These are phyloP conservation scores for Trinectes maculatus DNA, from an alignment of 2,113 vertebrate genomes.

Conservation along the genomic window DNA sequence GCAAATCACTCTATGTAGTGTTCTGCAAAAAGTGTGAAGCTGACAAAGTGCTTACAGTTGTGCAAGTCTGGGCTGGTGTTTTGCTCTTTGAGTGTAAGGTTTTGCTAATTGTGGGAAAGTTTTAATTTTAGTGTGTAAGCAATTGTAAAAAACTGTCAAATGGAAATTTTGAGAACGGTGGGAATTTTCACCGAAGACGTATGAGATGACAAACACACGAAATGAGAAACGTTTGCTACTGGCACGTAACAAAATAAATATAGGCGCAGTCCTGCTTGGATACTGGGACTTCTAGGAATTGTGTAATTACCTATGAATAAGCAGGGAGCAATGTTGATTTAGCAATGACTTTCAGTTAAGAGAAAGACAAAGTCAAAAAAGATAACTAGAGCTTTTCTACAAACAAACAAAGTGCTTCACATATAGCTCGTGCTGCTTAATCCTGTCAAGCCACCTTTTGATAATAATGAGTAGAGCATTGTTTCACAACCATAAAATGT, in stretches of 20 bases:
- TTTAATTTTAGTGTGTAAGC: too few relatives aligned
- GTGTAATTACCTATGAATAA: constrained; percentile 44
- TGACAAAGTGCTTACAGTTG: too few relatives aligned
- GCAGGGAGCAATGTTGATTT: constrained; percentile 52
- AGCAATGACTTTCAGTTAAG: constrained; percentile 49
- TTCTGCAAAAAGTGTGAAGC: too few relatives aligned
- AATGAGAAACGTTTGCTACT: neutral
- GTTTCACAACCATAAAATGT: constrained; percentile 44
- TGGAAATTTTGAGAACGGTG: too few relatives aligned
- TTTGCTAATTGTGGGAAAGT: too few relatives aligned
- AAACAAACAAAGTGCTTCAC: constrained; percentile 42
- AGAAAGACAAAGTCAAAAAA: constrained; percentile 57
- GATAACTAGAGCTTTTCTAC: constrained; percentile 45
- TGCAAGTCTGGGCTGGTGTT: too few relatives aligned
- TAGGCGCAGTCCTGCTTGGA: constrained; percentile 6
- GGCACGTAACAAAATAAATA: neutral
- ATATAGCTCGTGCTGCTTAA: constrained; percentile 39
- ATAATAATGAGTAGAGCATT: constrained; percentile 48
- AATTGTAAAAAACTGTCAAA: too few relatives aligned
- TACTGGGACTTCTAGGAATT: constrained; percentile 45
- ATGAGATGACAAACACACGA: too few relatives aligned
- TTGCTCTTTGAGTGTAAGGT: too few relatives aligned
- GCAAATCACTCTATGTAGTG: too few relatives aligned
- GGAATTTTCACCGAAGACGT: too few relatives aligned
- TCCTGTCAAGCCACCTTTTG: constrained; percentile 55